Evolutionary conservation across 2,888 invertebrate species (phyloP), one percentile per base, ranked within the genome.

Genomic region (Neoscelio sp.): DNA sequence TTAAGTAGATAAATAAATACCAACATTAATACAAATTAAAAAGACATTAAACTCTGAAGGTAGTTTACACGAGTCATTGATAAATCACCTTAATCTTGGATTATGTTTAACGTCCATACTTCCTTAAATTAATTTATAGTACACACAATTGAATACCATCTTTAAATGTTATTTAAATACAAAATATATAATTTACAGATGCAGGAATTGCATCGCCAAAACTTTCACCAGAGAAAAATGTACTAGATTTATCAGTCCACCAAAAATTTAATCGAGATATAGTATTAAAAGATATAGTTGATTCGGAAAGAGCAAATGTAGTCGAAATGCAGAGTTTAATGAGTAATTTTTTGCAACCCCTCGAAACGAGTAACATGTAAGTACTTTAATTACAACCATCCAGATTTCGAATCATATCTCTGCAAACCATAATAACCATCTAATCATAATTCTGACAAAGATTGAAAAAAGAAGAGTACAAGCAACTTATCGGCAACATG

Each of bases 301-400:
- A 98, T 89, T 97, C 98, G 3, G 98, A 99, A 91, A 95, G 94
- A 86, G 95, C 96, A 0, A 97, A 98, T 92, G 96, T 98, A 18
- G 94, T 95, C 2, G 98, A 98, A 91, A 93, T 98, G 89, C 96
- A 96, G 87, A 95, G 95, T 26, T 92, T 98, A 46, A 93, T 96
- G 78, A 95, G 94, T 85, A 96, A 95, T 89, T 98, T 97, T 89
- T 92, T 99, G 73, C 94, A 94, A 86, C 97, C 98, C n/a, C 91
- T 99, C 81, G 95, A 96, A 88, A 94, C 94, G 85, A 95, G 95
- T 89, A 95, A 96, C 85, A 94, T 98, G 98, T 98, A 93, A 94
- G 95, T 93, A 77, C 33, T 12, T 3, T 26, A 46, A 13, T 7
- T 8, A 12, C n/a, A n/a, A n/a, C n/a, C n/a, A n/a, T n/a, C n/a